A percentile compares a stretch with the other conserved stretches of the same genome.
Evolutionary conservation across 2,113 vertebrate genomes (phyloP).

Genomic region (Pardalotus punctatus): DNA sequence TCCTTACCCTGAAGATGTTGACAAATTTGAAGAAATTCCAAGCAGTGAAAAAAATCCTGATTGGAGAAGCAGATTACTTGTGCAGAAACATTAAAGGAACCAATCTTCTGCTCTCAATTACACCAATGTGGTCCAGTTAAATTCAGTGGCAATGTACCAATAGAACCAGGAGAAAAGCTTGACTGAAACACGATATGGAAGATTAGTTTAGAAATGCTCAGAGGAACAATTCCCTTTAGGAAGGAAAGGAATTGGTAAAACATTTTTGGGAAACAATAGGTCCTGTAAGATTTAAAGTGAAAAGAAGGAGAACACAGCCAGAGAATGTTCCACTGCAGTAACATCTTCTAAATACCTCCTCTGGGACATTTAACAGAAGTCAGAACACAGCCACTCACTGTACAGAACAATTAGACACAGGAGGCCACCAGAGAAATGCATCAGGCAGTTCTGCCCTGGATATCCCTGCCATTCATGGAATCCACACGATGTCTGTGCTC

Average conservation of each 20-base stretch:
- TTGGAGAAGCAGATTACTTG: not conserved
- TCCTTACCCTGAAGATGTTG: constrained; percentile 49
- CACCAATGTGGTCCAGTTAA: not conserved
- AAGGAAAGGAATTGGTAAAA: not conserved
- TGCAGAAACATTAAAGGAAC: constrained; percentile 28
- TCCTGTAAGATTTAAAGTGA: not conserved
- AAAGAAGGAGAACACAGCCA: not conserved
- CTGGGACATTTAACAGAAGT: not conserved
- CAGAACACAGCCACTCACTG: not conserved
- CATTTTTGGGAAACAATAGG: not conserved
- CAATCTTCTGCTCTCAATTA: constrained; percentile 6
- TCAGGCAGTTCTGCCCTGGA: not conserved
- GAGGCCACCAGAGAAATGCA: not conserved
- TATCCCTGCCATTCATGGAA: not conserved
- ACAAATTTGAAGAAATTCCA: constrained; percentile 52
- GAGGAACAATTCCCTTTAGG: not conserved
- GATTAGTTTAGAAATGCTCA: not conserved
- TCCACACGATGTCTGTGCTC: not conserved
- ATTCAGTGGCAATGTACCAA: not conserved
- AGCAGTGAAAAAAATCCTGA: not conserved
- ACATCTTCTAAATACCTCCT: not conserved
- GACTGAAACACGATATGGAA: not conserved
- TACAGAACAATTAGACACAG: not conserved
- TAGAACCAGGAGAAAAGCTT: not conserved
- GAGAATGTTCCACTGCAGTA: not conserved